Percentiles rank a stretch among this genome's conserved stretches.
phyloP scores from a whole-genome alignment of 2,113 vertebrate species.

The Phalacrocorax brasilianus region DNA sequence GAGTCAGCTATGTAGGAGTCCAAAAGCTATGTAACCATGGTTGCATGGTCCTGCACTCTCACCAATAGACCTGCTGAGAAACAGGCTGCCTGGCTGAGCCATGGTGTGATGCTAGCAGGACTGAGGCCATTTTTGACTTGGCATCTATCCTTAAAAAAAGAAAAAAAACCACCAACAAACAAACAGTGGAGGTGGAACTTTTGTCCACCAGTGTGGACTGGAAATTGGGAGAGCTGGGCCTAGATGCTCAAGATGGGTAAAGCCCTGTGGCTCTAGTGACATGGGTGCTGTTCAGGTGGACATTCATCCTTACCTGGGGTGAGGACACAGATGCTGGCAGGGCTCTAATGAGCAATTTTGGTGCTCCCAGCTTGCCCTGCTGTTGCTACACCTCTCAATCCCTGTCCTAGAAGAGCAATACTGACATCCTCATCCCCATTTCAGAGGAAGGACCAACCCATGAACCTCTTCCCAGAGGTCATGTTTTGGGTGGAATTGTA shows the following conservation, averaged over 20 bases:
- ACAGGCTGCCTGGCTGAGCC: not conserved
- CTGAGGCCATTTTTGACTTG: not conserved
- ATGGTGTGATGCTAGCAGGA: not conserved
- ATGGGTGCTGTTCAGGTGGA: not conserved
- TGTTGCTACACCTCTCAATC: fast-evolving
- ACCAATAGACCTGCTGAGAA: not conserved
- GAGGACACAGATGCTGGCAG: not conserved
- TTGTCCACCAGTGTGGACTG: not conserved
- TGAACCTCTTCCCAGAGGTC: not conserved
- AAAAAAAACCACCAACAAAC: no score
- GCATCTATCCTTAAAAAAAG: not conserved
- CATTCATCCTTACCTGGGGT: not conserved
- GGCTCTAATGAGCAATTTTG: not conserved
- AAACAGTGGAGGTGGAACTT: not conserved
- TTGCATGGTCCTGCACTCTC: not conserved
- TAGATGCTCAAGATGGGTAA: not conserved
- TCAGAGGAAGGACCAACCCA: not conserved
- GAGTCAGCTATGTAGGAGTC: not conserved
- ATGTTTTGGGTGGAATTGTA: not conserved
- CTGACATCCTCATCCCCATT: not conserved
- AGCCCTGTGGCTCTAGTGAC: fast-evolving
- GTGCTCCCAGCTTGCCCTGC: not conserved
- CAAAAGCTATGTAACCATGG: not conserved
- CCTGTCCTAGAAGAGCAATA: not conserved
- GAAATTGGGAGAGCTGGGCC: not conserved